These are phyloP conservation scores for Nasua narica DNA, from an alignment of 2,797 vertebrate genomes.

Conservation along the genomic window DNA sequence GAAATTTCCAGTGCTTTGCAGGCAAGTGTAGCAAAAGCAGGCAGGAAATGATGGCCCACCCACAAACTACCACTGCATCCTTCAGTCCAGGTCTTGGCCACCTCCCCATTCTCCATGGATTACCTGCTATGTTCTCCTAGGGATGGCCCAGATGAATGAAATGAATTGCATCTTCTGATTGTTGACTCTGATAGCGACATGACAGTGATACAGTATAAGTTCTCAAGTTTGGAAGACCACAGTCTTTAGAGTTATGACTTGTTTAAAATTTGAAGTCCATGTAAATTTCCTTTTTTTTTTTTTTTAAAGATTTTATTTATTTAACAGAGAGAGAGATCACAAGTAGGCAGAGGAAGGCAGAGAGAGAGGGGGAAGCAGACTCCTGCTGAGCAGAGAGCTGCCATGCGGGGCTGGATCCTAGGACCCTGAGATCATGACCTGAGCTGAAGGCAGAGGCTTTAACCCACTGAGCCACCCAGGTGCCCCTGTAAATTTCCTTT, in stretches of 20 bases:
- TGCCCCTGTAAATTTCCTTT: not conserved
- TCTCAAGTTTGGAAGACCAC: not conserved
- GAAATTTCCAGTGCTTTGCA: conserved; percentile 5
- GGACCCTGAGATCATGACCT: too few relatives aligned
- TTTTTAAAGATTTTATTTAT: too few relatives aligned
- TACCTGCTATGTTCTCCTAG: not conserved
- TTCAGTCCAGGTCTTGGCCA: not conserved
- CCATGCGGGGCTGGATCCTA: too few relatives aligned
- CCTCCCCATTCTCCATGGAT: not conserved
- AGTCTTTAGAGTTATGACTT: not conserved
- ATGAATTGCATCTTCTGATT: not conserved
- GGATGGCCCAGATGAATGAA: not conserved
- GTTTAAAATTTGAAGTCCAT: not conserved
- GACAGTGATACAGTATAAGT: not conserved
- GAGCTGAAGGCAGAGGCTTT: too few relatives aligned
- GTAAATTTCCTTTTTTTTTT: not conserved
- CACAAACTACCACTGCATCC: not conserved
- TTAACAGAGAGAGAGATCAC: too few relatives aligned
- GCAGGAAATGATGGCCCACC: not conserved
- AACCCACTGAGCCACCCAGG: too few relatives aligned
- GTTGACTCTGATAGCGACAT: not conserved
- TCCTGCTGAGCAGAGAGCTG: too few relatives aligned
- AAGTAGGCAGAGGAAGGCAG: too few relatives aligned
- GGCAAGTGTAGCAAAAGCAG: not conserved
- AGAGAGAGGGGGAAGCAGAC: too few relatives aligned